Evolutionary conservation across 2,888 invertebrate genomes (phyloP).

Genomic region (Leptopilina syphax): DNA sequence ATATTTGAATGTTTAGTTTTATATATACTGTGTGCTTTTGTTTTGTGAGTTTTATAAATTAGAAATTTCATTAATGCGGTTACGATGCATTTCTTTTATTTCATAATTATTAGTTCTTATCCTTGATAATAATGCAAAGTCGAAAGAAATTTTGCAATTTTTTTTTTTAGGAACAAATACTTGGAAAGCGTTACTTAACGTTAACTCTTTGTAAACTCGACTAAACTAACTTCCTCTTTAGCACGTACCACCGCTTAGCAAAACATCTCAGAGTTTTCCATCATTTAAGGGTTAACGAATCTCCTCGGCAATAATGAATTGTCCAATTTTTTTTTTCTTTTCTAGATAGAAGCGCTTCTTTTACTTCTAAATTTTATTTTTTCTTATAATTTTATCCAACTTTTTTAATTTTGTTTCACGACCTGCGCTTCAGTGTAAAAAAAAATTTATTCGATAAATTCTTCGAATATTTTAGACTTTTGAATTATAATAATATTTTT

Average conservation of each 20-base stretch:
- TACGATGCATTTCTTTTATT: constrained; percentile 64
- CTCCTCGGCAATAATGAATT: constrained; percentile 14
- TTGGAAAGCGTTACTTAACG: constrained; percentile 19
- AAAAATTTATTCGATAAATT: no score
- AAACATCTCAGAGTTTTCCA: constrained; percentile 6
- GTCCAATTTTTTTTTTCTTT: neutral
- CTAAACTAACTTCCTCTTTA: constrained; percentile 28
- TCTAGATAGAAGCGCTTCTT: neutral
- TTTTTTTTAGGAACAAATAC: constrained; percentile 20
- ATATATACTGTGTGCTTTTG: no score
- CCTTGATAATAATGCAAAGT: neutral
- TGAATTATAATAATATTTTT: no score
- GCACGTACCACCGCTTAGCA: constrained; percentile 37
- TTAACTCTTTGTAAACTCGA: constrained; percentile 37
- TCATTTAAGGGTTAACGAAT: constrained; percentile 33
- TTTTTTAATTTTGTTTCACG: no score
- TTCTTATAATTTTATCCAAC: neutral
- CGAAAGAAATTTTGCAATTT: neutral
- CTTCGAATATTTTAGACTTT: no score
- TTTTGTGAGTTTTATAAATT: no score
- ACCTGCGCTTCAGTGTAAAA: no score
- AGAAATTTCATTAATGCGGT: constrained; percentile 36
- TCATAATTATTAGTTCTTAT: neutral
- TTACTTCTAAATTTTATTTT: neutral
- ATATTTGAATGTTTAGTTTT: no score